Percentiles rank a stretch among this genome's conserved stretches.
Evolutionary conservation across 2,888 invertebrate genomes (phyloP).

Genomic region (Bruchidius siliquastri): DNA sequence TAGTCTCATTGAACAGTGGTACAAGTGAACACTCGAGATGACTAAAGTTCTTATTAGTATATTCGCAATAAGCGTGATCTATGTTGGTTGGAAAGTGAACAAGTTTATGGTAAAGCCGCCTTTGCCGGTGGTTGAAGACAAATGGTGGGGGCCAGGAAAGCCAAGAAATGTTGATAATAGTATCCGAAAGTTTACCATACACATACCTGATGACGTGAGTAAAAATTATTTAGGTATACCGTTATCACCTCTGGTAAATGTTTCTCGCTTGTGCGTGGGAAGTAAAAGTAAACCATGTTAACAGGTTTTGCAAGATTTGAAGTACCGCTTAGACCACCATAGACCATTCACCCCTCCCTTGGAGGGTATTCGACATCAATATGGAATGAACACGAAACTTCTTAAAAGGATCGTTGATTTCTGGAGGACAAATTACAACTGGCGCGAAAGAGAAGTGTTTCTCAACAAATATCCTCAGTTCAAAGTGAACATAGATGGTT

Average conservation of each 20-base stretch:
- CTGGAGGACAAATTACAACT: conserved; percentile 71
- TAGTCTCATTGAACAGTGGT: neutral
- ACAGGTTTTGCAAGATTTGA: conserved; percentile 12
- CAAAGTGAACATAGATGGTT: conserved; percentile 68
- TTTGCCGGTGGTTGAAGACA: conserved; percentile 36
- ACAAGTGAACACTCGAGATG: neutral
- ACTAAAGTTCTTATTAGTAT: neutral
- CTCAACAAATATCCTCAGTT: conserved; percentile 67
- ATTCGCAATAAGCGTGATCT: neutral
- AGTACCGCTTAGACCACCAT: conserved; percentile 52
- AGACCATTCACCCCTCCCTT: conserved; percentile 50
- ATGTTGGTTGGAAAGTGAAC: neutral
- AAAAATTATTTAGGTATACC: too few relatives aligned
- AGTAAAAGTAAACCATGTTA: too few relatives aligned
- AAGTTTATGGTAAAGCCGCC: conserved; percentile 12
- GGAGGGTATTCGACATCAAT: conserved; percentile 66
- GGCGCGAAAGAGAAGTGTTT: conserved; percentile 56
- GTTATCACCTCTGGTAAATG: too few relatives aligned
- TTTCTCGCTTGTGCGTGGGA: too few relatives aligned
- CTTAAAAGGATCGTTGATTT: conserved; percentile 64
- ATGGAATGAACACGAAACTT: conserved; percentile 70
- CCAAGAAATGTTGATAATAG: conserved; percentile 49
- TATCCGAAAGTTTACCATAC: conserved; percentile 57
- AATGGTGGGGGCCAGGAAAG: conserved; percentile 58
- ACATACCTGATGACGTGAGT: conserved; percentile 56